Evolutionary conservation across 2,797 vertebrate genomes (phyloP), one percentile per base, ranked within the genome.

Genomic region (Lepidocolaptes lacrymiger): DNA sequence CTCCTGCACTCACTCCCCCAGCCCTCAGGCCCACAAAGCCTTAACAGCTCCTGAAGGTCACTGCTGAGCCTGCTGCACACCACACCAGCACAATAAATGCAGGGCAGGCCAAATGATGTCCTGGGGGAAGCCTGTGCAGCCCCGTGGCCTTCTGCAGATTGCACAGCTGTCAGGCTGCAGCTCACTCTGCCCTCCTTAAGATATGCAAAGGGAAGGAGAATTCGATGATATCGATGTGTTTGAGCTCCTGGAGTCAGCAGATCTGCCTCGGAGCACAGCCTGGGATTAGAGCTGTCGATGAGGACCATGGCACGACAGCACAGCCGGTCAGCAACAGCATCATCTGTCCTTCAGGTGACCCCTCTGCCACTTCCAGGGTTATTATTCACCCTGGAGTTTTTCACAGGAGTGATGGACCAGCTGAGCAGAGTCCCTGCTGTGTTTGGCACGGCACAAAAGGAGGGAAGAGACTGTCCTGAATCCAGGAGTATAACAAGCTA

Each of bases 181-280:
- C 88, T 88, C 46, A n/a, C 88, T 36, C 32, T 2, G 9, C 52
- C 48, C 62, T 75, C 20, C 37, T 82, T 56, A 78, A 89, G 91
- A 78, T 49, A 91, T 46, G 75, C 92, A 91, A 72, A 82, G 79
- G 83, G 61, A 55, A 89, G 89, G 54, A 82, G 76, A 97, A 92
- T 93, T 94, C 95, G 63, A 96, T 91, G 68, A 36, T 86, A 96
- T 92, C 2, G 92, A 96, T 59, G 54, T 54, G 46, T 43, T 59
- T 23, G 39, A 92, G 93, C 85, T 69, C 46, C 89, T 59, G 51
- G 22, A 94, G 93, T 91, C 96, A 96, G 95, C 95, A 59, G 73
- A 68, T 84, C 43, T 68, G 75, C 54, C 89, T 87, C 49, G 21
- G 32, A 92, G 88, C 71, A 71, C 92, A 87, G 52, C 2, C 1